Evolutionary conservation across 2,113 vertebrate species (phyloP), one percentile per base, ranked within the genome.

Genomic region (Cephalopterus ornatus): DNA sequence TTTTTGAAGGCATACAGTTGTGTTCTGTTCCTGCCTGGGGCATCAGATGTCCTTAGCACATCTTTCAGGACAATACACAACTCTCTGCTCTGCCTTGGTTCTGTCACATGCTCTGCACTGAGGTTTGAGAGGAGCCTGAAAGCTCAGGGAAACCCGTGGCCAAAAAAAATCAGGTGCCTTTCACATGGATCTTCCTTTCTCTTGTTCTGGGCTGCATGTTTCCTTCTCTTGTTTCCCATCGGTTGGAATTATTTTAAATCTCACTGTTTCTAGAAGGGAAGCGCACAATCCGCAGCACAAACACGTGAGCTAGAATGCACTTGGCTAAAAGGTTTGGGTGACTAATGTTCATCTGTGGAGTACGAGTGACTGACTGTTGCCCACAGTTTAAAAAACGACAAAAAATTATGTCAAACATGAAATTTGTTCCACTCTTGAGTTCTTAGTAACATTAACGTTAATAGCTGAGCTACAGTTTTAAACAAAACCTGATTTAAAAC

Each of bases 41-140:
- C 95, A 62, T 59, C 85, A n/a, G 89, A 50, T 87, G 94, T 94
- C 95, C 93, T 95, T 30, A 85, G 92, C 89, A 63, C 96, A 88
- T 58, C 91, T 82, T 78, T 65, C 77, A 91, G 88, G 74, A 83
- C 92, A 86, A 5, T 12, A 20, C 24, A 66, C 58, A 13, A 11
- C 90, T 92, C 90, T 76, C 65, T 95, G 46, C 85, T 88, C 75
- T 79, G 72, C 53, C 62, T 71, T 1, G 10, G 14, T 88, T 84
- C 87, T 46, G 61, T 55, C 49, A 50, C 50, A 28, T 47, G 81
- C 81, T 21, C 20, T 20, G 78, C 75, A 46, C 88, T 84, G 65
- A 78, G 35, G 17, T 32, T 15, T 39, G 73, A 91, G 76, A 83
- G 78, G 39, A 70, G 52, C 19, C 66, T 86, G 90, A 44, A 82